Percentiles rank a stretch among this genome's conserved stretches.
phyloP scores from a whole-genome alignment of 2,797 vertebrate species.

The Potorous gilbertii region DNA sequence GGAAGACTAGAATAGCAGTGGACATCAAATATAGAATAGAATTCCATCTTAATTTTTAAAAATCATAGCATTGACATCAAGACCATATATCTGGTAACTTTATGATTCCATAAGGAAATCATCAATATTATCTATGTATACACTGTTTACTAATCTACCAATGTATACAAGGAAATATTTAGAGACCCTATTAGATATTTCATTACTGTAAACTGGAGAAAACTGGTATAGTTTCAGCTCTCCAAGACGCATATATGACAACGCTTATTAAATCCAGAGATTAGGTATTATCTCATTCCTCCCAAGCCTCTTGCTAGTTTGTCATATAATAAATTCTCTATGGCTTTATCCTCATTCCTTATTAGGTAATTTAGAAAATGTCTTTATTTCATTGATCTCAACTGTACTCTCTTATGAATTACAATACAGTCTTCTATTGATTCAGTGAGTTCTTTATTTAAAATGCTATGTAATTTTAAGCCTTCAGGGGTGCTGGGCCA shows the following conservation, averaged over 20 bases:
- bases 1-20: not conserved
- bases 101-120: not conserved
- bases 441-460: not conserved
- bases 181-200: not conserved
- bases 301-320: not conserved
- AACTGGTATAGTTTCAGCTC: not conserved
- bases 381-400: not conserved
- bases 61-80: not conserved
- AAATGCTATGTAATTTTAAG: not conserved
- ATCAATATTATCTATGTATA: not conserved
- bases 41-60: not conserved
- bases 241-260: not conserved
- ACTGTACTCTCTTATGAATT: not conserved
- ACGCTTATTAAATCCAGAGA: not conserved
- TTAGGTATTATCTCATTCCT: not conserved
- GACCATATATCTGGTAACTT: not conserved
- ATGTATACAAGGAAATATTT: not conserved
- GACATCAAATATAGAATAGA: not conserved
- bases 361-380: not conserved
- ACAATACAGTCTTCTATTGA: not conserved
- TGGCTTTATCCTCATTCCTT: not conserved
- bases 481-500: not conserved
- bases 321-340: not conserved
- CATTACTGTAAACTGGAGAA: not conserved
- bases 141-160: not conserved